phyloP scores from a whole-genome alignment of 1,140 invertebrate species.

The Stegodyphus mimosarum region DNA sequence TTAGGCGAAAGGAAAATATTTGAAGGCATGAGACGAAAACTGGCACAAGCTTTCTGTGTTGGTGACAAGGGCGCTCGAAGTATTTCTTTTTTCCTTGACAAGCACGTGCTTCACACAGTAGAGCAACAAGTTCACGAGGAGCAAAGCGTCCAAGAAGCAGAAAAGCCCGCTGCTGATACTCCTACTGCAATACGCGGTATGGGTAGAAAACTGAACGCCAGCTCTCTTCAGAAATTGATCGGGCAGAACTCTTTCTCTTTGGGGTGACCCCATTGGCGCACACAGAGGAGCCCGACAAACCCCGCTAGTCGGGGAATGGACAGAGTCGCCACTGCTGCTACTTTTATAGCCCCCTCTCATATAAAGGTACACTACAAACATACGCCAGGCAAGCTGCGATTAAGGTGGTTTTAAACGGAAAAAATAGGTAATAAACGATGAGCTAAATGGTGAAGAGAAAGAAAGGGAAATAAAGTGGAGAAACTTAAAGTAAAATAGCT shows the following conservation, averaged over 20 bases:
- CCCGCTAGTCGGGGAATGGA: constrained; percentile 28
- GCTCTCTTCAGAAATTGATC: constrained; percentile 31
- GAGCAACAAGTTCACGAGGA: neutral
- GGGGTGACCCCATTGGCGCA: constrained; percentile 36
- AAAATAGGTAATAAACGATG: too few species aligned
- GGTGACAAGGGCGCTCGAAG: too few species aligned
- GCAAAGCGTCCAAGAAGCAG: neutral
- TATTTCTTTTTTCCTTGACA: neutral
- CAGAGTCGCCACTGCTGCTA: constrained; percentile 8
- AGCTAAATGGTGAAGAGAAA: too few species aligned
- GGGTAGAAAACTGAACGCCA: neutral
- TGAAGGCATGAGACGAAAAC: too few species aligned
- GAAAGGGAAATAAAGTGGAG: too few species aligned
- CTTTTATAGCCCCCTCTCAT: neutral
- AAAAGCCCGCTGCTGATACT: neutral
- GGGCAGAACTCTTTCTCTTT: neutral
- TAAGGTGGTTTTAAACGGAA: too few species aligned
- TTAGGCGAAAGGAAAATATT: too few species aligned
- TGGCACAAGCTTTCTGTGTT: too few species aligned
- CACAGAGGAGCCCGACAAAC: constrained; percentile 20
- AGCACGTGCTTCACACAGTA: neutral
- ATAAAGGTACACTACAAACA: too few species aligned
- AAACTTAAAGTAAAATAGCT: too few species aligned
- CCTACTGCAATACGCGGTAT: neutral
- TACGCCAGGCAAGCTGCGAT: too few species aligned